Base-by-base conservation (phyloP, 2,888 invertebrate genomes). In the Cetonia aurata region DNA sequence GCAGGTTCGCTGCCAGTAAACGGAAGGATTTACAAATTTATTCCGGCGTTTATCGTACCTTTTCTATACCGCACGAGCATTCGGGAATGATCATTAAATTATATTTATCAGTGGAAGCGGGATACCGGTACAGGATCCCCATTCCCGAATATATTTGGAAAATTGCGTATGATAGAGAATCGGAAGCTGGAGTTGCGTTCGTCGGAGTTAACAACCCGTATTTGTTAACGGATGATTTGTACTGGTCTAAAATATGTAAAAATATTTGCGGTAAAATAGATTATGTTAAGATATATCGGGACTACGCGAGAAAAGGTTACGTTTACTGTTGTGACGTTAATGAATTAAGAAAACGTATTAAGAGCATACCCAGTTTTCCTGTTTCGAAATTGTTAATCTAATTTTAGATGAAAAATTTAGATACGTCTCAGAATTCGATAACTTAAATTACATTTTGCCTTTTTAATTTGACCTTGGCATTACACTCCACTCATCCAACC, bases 121-220 rank as follows among this genome's bases (percentile, higher is more conserved):
- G 75, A 31, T 48, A 67, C n/a, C 74, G 33, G 15, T 75, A 86
- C 89, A 80, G 73, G 3, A 71, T 89, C 57, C 88, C 89, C 0
- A 87, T 89, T 6, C 89, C 89, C 0, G 84, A 83, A 75, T 71
- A 88, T 13, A 88, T 84, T 72, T 90, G 88, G 86, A 89, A 89
- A 77, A 87, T 90, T 3, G 86, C 88, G 0, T 87, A 89, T 77
- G 88, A 90, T 70, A 83, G 86, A 0, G 76, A 77, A 0, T 83
- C 80, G 1, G 83, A 85, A 6, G 79, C 85, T 3, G 90, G 89
- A 0, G 86, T 89, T 0, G 90, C 88, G 1, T 87, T 90, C 75
- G 79, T 91, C 3, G 87, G 88, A 56, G 86, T 89, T 68, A 91
- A 91, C 82, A 89, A 91, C 78, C 90, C 91, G 0, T 81, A 83